A percentile compares a stretch with the other conserved stretches of the same genome.
These are phyloP conservation scores for Xiphydria camelus DNA, from an alignment of 2,888 invertebrate genomes.

Conservation along the genomic window DNA sequence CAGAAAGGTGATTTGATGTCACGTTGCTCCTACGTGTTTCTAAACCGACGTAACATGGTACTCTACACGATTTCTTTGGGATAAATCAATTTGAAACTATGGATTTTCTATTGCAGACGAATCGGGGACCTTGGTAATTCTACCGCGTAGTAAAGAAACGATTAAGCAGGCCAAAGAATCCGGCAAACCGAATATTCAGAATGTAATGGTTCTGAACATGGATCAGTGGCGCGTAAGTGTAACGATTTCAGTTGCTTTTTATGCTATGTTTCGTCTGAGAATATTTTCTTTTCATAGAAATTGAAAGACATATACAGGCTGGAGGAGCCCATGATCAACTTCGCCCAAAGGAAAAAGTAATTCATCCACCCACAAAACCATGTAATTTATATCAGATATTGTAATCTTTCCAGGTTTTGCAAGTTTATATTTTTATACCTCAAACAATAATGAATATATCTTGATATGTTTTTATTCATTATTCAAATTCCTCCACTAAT, in stretches of 20 bases:
- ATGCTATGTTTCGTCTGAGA: neutral
- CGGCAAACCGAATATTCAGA: slow-evolving; percentile 60
- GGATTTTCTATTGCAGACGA: slow-evolving; percentile 27
- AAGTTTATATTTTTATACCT: slow-evolving; percentile 24
- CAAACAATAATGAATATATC: too few species aligned
- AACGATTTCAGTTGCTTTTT: slow-evolving; percentile 40
- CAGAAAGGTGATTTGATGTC: slow-evolving; percentile 55
- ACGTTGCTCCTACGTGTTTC: neutral
- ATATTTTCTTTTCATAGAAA: slow-evolving; percentile 31
- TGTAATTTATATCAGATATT: slow-evolving; percentile 12
- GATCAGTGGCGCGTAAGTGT: slow-evolving; percentile 62
- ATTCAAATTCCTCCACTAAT: too few species aligned
- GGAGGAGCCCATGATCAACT: slow-evolving; percentile 43
- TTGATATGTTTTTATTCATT: too few species aligned
- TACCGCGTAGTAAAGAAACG: slow-evolving; percentile 45
- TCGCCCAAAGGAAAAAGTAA: neutral
- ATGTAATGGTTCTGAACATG: slow-evolving; percentile 63
- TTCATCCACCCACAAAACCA: neutral
- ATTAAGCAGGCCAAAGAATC: slow-evolving; percentile 31
- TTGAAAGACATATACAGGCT: slow-evolving; percentile 34
- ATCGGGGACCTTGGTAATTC: slow-evolving; percentile 31
- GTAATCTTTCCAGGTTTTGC: slow-evolving; percentile 22
- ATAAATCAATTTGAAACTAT: neutral
- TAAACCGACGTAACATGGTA: too few species aligned
- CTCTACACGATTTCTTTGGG: too few species aligned